Evolutionary conservation across 1,140 invertebrate species (phyloP).

Genomic region (Mizuhopecten yessoensis): DNA sequence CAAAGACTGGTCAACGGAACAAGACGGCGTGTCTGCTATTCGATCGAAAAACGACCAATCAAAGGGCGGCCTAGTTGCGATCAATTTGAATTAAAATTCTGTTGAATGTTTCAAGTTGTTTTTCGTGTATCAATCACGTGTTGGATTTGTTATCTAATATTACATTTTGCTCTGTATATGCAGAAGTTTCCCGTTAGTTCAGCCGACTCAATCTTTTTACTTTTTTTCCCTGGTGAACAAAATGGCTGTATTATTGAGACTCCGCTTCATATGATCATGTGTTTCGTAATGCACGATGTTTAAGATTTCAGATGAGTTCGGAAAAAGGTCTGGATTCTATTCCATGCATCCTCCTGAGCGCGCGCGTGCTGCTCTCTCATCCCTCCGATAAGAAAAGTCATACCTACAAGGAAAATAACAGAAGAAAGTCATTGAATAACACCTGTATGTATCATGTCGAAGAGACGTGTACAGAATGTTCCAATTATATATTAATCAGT

Average conservation of each 20-base stretch:
- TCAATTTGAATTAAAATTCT: conserved; percentile 49
- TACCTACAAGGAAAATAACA: conserved; percentile 49
- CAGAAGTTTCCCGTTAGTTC: no score
- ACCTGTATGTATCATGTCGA: no score
- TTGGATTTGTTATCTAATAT: no score
- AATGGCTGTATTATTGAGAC: no score
- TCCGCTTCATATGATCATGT: no score
- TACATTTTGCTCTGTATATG: no score
- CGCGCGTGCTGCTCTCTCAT: conserved; percentile 52
- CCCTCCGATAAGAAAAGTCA: conserved; percentile 62
- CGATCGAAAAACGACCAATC: conserved; percentile 59
- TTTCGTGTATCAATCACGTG: no score
- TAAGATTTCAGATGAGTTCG: conserved; percentile 53
- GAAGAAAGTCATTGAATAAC: not conserved
- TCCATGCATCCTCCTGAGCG: conserved; percentile 69
- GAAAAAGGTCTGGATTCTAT: conserved; percentile 64
- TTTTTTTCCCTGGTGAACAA: no score
- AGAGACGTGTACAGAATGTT: no score
- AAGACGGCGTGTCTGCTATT: conserved; percentile 69
- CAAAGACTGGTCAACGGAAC: conserved; percentile 78
- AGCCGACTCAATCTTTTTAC: no score
- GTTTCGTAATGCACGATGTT: not conserved
- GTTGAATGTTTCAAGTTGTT: no score
- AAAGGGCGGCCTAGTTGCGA: conserved; percentile 53
- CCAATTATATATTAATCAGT: no score